Evolutionary conservation across 2,888 invertebrate species (phyloP).

Genomic region (Hydriomena furcata): DNA sequence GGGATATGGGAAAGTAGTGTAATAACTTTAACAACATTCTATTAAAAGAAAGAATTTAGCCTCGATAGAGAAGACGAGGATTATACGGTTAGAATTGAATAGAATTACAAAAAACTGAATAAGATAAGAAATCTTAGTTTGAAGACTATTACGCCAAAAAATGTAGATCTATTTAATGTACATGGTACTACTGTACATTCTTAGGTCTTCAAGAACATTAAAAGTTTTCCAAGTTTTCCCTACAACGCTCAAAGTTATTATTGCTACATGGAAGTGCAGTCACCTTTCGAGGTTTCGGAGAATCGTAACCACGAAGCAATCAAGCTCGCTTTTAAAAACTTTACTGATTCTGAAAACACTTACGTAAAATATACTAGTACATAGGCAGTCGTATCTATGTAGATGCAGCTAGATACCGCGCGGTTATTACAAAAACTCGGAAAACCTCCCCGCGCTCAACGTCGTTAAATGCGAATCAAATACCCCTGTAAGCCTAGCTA

Average conservation of each 20-base stretch:
- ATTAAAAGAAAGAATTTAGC: too few relatives aligned
- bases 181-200: slow-evolving; percentile 43
- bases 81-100: too few relatives aligned
- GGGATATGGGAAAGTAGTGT: too few relatives aligned
- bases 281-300: slow-evolving; percentile 52
- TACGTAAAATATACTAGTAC: too few relatives aligned
- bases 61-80: too few relatives aligned
- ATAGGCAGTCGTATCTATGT: too few relatives aligned
- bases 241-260: slow-evolving; percentile 50
- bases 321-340: slow-evolving; percentile 13
- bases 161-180: too few relatives aligned
- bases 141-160: neutral
- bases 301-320: slow-evolving; percentile 26
- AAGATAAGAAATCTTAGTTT: neutral
- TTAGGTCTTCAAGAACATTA: slow-evolving; percentile 50
- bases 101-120: too few relatives aligned
- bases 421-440: slow-evolving; percentile 21
- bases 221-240: slow-evolving; percentile 63
- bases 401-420: neutral
- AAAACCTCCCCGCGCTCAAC: slow-evolving; percentile 25
- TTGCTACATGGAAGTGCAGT: slow-evolving; percentile 69
- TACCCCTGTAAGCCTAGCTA: slow-evolving; percentile 25
- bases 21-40: too few relatives aligned
- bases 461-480: slow-evolving; percentile 32
- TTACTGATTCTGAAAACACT: slow-evolving; percentile 16